A percentile compares a stretch with the other conserved stretches of the same genome.
These are phyloP conservation scores for Mythimna ferrago DNA, from an alignment of 2,888 invertebrate genomes.

Conservation along the genomic window DNA sequence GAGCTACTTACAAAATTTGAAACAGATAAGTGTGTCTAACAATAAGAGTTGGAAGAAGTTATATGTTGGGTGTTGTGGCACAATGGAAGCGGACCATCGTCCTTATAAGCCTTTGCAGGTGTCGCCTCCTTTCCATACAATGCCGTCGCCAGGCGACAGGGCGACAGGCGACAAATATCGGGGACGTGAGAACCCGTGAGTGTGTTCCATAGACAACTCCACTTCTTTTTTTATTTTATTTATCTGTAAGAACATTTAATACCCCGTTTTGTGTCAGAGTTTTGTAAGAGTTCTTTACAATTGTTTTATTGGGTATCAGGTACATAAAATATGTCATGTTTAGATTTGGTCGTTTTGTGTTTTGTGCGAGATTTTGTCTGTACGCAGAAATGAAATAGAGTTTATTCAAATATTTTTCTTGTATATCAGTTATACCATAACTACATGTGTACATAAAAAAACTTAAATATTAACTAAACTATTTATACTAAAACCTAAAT, in stretches of 20 bases:
- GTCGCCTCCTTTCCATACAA: constrained; percentile 76
- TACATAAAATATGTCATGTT: constrained; percentile 11
- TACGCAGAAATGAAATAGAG: too few species aligned
- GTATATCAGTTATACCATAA: too few species aligned
- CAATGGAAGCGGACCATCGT: constrained; percentile 73
- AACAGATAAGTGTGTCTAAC: constrained; percentile 70
- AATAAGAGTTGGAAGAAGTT: constrained; percentile 76
- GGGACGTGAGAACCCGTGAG: constrained; percentile 71
- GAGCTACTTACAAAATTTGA: constrained; percentile 70
- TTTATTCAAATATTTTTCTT: too few species aligned
- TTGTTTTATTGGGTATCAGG: constrained; percentile 32
- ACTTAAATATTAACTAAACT: too few species aligned
- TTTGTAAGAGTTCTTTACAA: constrained; percentile 30
- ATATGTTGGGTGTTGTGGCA: constrained; percentile 71
- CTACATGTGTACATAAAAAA: too few species aligned
- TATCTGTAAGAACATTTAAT: constrained; percentile 56
- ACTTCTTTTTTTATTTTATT: constrained; percentile 47
- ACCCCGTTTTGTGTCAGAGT: constrained; percentile 33
- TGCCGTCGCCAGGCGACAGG: constrained; percentile 66
- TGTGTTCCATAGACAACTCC: constrained; percentile 64
- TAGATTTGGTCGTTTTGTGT: constrained; percentile 9
- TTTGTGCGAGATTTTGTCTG: background rate
- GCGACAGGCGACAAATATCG: constrained; percentile 70
- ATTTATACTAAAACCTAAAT: too few species aligned
- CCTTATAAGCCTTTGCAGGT: constrained; percentile 83